These are phyloP conservation scores for Cataglyphis livida DNA, from an alignment of 2,888 invertebrate genomes.

Conservation along the genomic window DNA sequence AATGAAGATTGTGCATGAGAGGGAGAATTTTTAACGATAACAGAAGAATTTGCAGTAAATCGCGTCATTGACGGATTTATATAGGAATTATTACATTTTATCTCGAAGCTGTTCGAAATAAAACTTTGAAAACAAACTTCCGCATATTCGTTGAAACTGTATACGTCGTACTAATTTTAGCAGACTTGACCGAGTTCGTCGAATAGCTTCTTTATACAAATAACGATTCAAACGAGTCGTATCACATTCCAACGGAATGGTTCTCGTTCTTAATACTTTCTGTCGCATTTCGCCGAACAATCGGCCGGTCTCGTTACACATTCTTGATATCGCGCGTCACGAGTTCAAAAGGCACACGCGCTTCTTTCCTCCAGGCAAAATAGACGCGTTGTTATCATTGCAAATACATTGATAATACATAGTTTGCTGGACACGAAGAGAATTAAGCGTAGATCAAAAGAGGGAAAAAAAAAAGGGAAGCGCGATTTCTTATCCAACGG, in stretches of 20 bases:
- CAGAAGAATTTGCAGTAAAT: background rate
- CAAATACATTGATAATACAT: background rate
- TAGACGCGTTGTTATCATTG: conserved; percentile 2
- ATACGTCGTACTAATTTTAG: conserved; percentile 50
- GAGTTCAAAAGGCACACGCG: conserved; percentile 14
- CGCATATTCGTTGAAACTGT: conserved; percentile 39
- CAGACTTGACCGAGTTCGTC: conserved; percentile 41
- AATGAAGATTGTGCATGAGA: background rate
- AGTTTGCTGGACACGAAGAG: background rate
- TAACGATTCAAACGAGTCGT: conserved; percentile 38
- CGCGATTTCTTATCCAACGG: conserved; percentile 60
- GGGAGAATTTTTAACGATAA: conserved; percentile 18
- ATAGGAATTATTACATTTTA: background rate
- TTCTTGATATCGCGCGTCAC: conserved; percentile 33
- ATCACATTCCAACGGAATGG: conserved; percentile 20
- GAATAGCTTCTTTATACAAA: conserved; percentile 46
- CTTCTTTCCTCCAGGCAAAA: background rate
- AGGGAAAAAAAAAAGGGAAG: conserved; percentile 35
- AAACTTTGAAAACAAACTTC: conserved; percentile 37
- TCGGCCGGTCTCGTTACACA: conserved; percentile 17
- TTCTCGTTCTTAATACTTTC: conserved; percentile 11
- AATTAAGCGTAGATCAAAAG: background rate
- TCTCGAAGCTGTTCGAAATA: conserved; percentile 35
- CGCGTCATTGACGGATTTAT: conserved; percentile 18
- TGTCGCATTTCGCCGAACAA: conserved; percentile 15